Conservation (phyloP, 2,113 vertebrate species). For the Tetrax tetrax region DNA sequence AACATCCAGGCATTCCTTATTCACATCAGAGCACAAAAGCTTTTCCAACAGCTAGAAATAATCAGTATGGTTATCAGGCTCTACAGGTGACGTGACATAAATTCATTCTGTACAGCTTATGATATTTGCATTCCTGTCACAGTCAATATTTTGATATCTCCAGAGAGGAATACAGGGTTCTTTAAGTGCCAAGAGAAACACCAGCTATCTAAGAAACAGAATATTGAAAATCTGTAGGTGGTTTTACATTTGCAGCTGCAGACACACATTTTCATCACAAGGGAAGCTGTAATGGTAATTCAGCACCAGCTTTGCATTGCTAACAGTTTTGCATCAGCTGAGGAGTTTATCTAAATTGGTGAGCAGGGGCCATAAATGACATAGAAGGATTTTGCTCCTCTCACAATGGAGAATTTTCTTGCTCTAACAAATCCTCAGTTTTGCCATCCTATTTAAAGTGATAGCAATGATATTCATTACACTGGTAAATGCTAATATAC, state of each 20-base stretch:
- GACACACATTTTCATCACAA: neutral
- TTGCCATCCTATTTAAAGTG: neutral
- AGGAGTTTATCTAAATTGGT: neutral
- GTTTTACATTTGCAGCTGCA: neutral
- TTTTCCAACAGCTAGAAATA: neutral
- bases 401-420: neutral
- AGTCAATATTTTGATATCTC: neutral
- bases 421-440: neutral
- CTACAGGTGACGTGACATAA: neutral
- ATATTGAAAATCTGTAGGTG: neutral
- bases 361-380: neutral
- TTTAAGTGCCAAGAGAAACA: neutral
- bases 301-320: neutral
- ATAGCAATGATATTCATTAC: neutral
- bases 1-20: neutral
- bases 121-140: neutral
- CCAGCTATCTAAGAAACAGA: neutral
- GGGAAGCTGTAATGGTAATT: neutral
- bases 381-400: neutral
- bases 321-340: neutral
- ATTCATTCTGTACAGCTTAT: neutral
- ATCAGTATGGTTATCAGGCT: neutral
- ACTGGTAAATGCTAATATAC: neutral
- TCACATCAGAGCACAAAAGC: neutral
- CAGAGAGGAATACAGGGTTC: neutral